A percentile compares a stretch with the other conserved stretches of the same genome.
Conservation (phyloP, 2,888 invertebrate species). For the Cheilosia grossa region DNA sequence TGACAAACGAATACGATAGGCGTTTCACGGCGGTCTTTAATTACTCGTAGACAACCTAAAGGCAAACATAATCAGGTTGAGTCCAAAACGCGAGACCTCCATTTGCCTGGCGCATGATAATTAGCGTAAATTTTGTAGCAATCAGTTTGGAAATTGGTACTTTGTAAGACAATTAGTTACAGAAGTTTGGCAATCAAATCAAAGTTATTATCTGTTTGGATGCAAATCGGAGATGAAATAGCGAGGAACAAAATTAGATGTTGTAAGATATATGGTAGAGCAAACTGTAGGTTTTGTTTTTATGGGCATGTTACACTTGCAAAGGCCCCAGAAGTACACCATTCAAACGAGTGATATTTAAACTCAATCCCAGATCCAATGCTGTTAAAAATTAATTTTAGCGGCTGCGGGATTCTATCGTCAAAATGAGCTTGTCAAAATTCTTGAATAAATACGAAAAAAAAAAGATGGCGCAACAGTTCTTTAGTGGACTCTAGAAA, state of each 20-base stretch:
- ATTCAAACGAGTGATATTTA: no score
- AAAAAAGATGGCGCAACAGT: no score
- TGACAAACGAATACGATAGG: not conserved
- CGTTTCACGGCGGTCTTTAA: constrained; percentile 2
- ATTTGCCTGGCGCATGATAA: constrained; percentile 21
- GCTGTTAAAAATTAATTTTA: no score
- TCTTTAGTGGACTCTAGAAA: no score
- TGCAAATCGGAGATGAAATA: not conserved
- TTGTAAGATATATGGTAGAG: no score
- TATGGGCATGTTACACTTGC: no score
- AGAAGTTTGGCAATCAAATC: constrained; percentile 29
- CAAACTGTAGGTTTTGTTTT: no score
- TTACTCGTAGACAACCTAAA: constrained; percentile 21
- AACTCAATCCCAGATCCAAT: no score
- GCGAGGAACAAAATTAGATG: not conserved
- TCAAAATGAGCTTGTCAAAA: no score
- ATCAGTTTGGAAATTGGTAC: constrained; percentile 27
- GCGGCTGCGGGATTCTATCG: no score
- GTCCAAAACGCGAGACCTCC: not conserved
- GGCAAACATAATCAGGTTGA: not conserved
- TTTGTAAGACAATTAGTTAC: constrained; percentile 37
- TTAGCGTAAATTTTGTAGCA: constrained; percentile 44
- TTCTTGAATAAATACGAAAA: no score
- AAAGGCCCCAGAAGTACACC: no score
- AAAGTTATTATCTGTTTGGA: constrained; percentile 2